Conservation (phyloP, 1,140 invertebrate genomes). For the Neodiprion pinetum region DNA sequence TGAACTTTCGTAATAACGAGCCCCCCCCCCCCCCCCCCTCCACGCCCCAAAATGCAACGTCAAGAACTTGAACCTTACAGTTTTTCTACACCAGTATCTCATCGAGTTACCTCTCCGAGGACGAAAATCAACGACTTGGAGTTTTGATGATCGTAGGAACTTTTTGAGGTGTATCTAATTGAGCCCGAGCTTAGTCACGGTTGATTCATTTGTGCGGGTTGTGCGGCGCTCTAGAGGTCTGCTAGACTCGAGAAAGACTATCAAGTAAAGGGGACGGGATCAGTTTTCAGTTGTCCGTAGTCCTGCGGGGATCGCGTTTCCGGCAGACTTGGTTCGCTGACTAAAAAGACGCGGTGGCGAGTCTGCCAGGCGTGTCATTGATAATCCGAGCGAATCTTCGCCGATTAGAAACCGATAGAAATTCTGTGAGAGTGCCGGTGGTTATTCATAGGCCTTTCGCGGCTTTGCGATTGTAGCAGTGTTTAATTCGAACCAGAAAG, state of each 20-base stretch:
- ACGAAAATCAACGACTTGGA: too few species aligned
- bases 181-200: background rate
- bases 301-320: background rate
- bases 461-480: background rate
- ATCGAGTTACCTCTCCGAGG: too few species aligned
- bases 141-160: background rate
- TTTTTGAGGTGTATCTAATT: background rate
- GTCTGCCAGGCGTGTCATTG: background rate
- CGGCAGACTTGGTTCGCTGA: background rate
- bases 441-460: background rate
- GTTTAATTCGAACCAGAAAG: too few species aligned
- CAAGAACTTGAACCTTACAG: too few species aligned
- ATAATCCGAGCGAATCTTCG: background rate
- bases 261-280: background rate
- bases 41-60: too few species aligned
- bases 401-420: background rate
- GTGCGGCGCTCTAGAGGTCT: background rate
- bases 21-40: too few species aligned
- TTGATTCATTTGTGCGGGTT: background rate
- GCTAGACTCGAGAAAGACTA: background rate
- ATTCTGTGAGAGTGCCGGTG: background rate
- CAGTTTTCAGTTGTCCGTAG: background rate
- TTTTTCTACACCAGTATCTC: too few species aligned
- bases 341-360: background rate
- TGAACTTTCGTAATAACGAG: too few species aligned